Base-by-base conservation (phyloP, 2,888 invertebrate genomes). In the Ectobius pallidus region DNA sequence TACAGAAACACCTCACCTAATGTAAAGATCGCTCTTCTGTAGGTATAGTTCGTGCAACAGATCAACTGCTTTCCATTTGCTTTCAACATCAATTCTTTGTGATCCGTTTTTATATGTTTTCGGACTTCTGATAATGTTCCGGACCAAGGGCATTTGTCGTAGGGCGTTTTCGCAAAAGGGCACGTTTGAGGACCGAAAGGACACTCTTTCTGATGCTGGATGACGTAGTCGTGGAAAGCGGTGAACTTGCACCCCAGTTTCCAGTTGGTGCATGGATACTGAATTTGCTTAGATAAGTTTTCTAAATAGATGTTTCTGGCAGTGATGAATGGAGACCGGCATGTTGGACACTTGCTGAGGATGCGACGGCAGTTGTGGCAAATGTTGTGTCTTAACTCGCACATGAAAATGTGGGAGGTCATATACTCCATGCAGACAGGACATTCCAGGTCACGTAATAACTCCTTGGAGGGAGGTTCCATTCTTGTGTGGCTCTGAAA, bases 391-490 rank as follows among this genome's bases (percentile, higher is more conserved):
- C 55, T 16, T 25, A 16, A 16, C 16, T 55, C 27, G n/a, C 55
- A 55, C 55, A 55, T 55, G 55, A 22, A 3, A 4, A 55, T 27
- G 9, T 18, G 55, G 20, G 55, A 27, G 16, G 27, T 3, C 55
- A 55, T 55, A 27, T 55, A 55, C 16, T 55, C 55, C 55, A 55
- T 55, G 14, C 55, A 55, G 22, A 55, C 55, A 55, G 55, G 55
- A 55, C 55, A 55, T 11, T 55, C 55, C 27, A 55, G n/a, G 9
- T 55, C 27, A 11, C 25, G 22, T 11, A 55, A 22, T 1, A 55
- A 11, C 4, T 55, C 55, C 25, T 27, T 55, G 3, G 55, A 2
- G 7, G 22, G 1, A 14, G 25, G 4, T 9, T 55, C 55, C 27
- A 55, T 55, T 11, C 34, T 34, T 11, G 34, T 34, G 6, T 34